phyloP scores from a whole-genome alignment of 2,797 vertebrate species.

The Coregonus ussuriensis region DNA sequence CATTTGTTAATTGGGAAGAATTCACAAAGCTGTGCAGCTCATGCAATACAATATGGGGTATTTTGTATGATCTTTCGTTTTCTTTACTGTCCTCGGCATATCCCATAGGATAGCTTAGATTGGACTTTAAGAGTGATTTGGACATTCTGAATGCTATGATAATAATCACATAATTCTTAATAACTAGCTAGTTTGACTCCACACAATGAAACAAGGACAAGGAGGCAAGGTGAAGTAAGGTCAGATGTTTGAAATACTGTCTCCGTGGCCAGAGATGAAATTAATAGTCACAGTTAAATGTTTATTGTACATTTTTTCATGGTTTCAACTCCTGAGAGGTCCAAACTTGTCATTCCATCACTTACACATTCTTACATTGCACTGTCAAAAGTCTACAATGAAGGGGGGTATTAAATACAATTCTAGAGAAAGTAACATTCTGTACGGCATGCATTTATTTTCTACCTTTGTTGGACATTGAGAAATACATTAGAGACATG shows the following conservation, averaged over 20 bases:
- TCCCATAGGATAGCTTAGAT: neutral
- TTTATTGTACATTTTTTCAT: neutral
- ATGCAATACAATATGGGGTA: neutral
- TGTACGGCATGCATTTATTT: conserved; percentile 28
- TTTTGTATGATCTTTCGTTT: neutral
- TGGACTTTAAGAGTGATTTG: neutral
- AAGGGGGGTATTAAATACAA: neutral
- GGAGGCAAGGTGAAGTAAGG: neutral
- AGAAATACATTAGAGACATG: conserved; percentile 2
- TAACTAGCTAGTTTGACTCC: neutral
- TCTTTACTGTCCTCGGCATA: neutral
- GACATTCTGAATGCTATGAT: neutral
- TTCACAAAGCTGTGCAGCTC: too few relatives aligned
- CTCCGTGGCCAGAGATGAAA: neutral
- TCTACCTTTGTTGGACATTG: conserved; percentile 3
- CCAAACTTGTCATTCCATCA: neutral
- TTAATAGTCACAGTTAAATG: neutral
- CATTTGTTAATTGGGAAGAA: too few relatives aligned
- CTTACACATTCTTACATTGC: neutral
- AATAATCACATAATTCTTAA: neutral
- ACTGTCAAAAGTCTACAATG: neutral
- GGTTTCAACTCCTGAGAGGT: neutral
- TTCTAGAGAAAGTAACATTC: conserved; percentile 1
- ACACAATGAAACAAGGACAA: neutral
- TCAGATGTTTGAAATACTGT: neutral